A percentile compares a stretch with the other conserved stretches of the same genome.
Evolutionary conservation across 2,888 invertebrate genomes (phyloP).

Genomic region (Cryptus viduatorius): DNA sequence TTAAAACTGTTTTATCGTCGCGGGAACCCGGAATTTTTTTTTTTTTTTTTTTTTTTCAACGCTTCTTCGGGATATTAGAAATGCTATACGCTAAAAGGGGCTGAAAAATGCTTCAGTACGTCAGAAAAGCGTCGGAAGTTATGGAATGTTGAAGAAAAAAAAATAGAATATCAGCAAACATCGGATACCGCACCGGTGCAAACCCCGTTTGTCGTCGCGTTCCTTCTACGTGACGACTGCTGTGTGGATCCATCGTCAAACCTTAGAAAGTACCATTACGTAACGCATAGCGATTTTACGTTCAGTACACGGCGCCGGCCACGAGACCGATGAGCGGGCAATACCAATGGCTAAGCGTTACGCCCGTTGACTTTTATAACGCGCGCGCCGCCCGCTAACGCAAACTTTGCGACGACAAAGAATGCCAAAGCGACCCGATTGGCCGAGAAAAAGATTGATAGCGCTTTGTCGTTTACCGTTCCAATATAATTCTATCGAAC

Average conservation of each 20-base stretch:
- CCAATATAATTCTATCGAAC: slow-evolving; percentile 1
- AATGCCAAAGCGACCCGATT: slow-evolving; percentile 3
- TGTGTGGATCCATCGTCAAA: slow-evolving; percentile 65
- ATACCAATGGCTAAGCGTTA: neutral
- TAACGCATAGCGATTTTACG: slow-evolving; percentile 66
- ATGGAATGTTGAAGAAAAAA: neutral
- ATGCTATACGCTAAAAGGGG: too few species aligned
- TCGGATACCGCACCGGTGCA: slow-evolving; percentile 47
- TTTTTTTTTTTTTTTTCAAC: too few species aligned
- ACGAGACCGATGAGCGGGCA: slow-evolving; percentile 22
- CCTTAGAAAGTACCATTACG: slow-evolving; percentile 75
- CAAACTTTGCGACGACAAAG: neutral
- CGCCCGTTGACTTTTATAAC: slow-evolving; percentile 23
- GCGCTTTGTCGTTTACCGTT: neutral
- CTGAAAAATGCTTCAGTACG: neutral
- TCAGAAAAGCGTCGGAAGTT: neutral
- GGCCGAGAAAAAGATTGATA: neutral
- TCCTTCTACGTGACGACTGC: slow-evolving; percentile 37
- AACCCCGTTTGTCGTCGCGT: slow-evolving; percentile 25
- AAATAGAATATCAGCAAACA: neutral
- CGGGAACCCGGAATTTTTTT: too few species aligned
- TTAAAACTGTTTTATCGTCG: too few species aligned
- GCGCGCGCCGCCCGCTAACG: neutral
- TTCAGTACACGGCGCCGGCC: slow-evolving; percentile 19
- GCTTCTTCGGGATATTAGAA: too few species aligned